Evolutionary conservation across 2,113 vertebrate species (phyloP).

Genomic region (Bubo bubo): DNA sequence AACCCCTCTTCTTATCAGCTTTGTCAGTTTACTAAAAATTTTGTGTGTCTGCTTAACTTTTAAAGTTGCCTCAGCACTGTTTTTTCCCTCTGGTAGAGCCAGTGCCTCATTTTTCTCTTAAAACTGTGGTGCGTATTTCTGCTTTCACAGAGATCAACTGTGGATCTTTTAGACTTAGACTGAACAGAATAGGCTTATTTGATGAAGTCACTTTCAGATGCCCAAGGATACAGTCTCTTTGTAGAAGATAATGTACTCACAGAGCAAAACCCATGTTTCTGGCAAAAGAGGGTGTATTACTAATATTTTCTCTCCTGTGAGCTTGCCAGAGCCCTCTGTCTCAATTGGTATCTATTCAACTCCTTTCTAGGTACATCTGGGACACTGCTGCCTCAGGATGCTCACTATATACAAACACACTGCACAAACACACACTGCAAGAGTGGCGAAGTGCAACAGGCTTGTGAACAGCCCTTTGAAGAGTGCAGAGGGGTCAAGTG

Average conservation of each 20-base stretch:
- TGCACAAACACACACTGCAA: not conserved
- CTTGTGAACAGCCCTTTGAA: not conserved
- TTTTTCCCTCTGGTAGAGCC: not conserved
- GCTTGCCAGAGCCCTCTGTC: not conserved
- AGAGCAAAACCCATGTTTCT: not conserved
- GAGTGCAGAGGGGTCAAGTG: not conserved
- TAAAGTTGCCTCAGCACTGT: not conserved
- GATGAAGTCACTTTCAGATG: not conserved
- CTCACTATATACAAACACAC: not conserved
- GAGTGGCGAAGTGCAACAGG: not conserved
- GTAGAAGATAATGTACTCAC: not conserved
- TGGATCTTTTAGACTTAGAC: not conserved
- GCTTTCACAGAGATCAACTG: not conserved
- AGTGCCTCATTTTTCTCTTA: not conserved
- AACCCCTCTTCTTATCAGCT: not conserved
- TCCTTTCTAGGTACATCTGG: fast-evolving
- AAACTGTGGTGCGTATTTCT: not conserved
- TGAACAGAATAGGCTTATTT: not conserved
- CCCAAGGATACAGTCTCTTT: not conserved
- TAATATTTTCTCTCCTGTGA: not conserved
- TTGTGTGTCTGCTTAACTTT: not conserved
- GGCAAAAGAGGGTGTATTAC: not conserved
- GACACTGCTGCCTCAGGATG: not conserved
- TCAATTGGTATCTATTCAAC: fast-evolving
- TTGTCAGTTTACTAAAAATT: not conserved